Evolutionary conservation across 2,797 vertebrate genomes (phyloP).

Genomic region (Limnodromus scolopaceus): DNA sequence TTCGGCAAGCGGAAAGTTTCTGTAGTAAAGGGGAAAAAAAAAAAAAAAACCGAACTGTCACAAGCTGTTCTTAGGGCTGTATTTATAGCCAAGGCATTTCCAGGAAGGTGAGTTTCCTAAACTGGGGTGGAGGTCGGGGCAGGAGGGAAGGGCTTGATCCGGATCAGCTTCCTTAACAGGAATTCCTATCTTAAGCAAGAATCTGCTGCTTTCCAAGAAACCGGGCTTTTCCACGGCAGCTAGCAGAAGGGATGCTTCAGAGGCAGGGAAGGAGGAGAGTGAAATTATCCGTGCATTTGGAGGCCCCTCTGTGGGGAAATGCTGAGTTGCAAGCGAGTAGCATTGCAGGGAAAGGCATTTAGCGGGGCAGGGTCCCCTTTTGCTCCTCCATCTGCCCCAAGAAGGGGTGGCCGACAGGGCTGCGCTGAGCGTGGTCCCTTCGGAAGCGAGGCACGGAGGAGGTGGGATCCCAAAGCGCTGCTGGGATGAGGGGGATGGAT

Average conservation of each 20-base stretch:
- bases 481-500: neutral
- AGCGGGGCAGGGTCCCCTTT: neutral
- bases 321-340: conserved; percentile 29
- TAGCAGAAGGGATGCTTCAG: conserved; percentile 20
- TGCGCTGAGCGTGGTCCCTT: neutral
- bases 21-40: neutral
- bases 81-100: conserved; percentile 9
- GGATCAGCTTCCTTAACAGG: conserved; percentile 34
- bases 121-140: conserved; percentile 19
- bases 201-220: conserved; percentile 69
- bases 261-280: neutral
- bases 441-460: neutral
- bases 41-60: neutral
- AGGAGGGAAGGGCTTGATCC: conserved; percentile 24
- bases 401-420: neutral
- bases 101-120: conserved; percentile 59
- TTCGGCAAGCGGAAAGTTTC: neutral
- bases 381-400: neutral
- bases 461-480: neutral
- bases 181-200: conserved; percentile 36
- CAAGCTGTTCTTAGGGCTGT: conserved; percentile 1
- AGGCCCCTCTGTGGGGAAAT: conserved; percentile 59
- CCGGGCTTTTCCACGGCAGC: conserved; percentile 22
- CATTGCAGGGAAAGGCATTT: neutral
- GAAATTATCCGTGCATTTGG: conserved; percentile 24